Percentiles rank a stretch among this genome's conserved stretches.
phyloP scores from a whole-genome alignment of 2,797 vertebrate species.

The Acanthurus lineatus region DNA sequence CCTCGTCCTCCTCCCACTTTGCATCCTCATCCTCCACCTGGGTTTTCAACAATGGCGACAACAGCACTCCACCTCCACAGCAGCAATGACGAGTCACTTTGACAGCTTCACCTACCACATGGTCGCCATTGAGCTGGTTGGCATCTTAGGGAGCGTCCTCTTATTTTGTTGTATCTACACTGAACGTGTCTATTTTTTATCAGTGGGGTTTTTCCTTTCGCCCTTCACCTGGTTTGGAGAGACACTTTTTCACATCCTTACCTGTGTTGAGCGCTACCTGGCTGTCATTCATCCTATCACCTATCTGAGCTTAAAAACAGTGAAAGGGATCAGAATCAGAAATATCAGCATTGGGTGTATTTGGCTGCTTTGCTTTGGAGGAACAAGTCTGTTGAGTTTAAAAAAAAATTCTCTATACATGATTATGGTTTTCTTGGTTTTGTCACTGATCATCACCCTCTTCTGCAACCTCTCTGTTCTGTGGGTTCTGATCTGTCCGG shows the following conservation, averaged over 20 bases:
- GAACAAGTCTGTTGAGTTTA: no score
- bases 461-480: slow-evolving; percentile 51
- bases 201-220: not conserved
- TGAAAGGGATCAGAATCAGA: not conserved
- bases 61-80: not conserved
- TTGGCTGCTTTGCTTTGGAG: slow-evolving; percentile 15
- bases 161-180: no score
- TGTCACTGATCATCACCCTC: no score
- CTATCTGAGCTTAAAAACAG: slow-evolving; percentile 24
- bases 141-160: no score
- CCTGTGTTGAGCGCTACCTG: slow-evolving; percentile 48
- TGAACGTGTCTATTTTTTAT: no score
- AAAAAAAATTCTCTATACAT: no score
- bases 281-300: slow-evolving; percentile 38
- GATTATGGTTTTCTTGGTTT: no score
- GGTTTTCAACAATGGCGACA: slow-evolving; percentile 13
- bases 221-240: not conserved
- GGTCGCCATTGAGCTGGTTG: no score
- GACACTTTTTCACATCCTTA: slow-evolving; percentile 23
- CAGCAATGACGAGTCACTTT: slow-evolving; percentile 2
- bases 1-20: slow-evolving; percentile 33
- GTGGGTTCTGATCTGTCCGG: slow-evolving; percentile 12
- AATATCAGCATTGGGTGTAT: not conserved
- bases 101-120: slow-evolving; percentile 35
- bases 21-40: slow-evolving; percentile 6